Evolutionary conservation across 2,888 invertebrate genomes (phyloP).

Genomic region (Drosophila incognita): DNA sequence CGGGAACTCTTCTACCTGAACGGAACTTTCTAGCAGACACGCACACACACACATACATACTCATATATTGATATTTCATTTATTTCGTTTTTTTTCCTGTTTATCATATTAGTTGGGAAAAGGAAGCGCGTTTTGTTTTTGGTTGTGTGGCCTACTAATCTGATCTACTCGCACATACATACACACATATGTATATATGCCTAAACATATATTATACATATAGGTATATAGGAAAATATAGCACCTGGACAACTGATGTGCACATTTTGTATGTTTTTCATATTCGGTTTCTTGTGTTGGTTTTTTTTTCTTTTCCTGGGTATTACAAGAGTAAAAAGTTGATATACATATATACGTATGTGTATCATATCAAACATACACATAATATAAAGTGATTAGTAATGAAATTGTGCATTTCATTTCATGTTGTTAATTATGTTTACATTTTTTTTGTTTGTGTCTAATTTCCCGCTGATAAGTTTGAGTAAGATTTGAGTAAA

Average conservation of each 20-base stretch:
- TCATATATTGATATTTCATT: constrained; percentile 4
- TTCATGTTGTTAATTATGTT: not conserved
- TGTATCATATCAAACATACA: not conserved
- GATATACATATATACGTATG: too few species aligned
- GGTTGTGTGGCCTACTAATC: constrained; percentile 1
- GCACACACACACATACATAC: not conserved
- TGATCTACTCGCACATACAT: constrained; percentile 16
- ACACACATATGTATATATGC: not conserved
- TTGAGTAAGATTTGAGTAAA: not conserved
- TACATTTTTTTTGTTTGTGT: not conserved
- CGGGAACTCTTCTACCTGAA: constrained; percentile 24
- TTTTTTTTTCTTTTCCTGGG: not conserved
- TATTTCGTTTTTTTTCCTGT: constrained; percentile 8
- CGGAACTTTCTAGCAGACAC: not conserved
- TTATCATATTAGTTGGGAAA: constrained; percentile 28
- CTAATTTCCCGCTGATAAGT: constrained; percentile 33
- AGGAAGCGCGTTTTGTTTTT: constrained; percentile 8
- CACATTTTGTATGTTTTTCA: constrained; percentile 45
- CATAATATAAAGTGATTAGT: not conserved
- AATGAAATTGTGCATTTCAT: not conserved
- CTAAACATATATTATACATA: not conserved
- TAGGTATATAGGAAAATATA: not conserved
- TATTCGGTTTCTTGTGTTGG: constrained; percentile 9
- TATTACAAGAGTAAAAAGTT: not conserved
- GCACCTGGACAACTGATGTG: constrained; percentile 54